Evolutionary conservation across 2,797 vertebrate genomes (phyloP).

Genomic region (Thaleichthys pacificus): DNA sequence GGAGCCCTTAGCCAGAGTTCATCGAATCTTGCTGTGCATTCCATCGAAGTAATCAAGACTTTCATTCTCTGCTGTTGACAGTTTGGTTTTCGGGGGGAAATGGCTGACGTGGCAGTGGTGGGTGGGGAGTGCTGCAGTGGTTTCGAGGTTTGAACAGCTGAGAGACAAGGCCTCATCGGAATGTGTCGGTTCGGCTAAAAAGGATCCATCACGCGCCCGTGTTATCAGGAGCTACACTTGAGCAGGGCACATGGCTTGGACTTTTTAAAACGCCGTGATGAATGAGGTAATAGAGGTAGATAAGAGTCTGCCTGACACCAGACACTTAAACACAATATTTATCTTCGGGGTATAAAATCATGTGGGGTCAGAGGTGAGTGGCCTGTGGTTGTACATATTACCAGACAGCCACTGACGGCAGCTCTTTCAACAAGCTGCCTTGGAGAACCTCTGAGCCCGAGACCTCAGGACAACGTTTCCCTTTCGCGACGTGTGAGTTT

Average conservation of each 20-base stretch:
- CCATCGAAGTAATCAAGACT: no score
- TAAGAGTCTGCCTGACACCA: slow-evolving; percentile 69
- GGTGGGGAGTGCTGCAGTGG: slow-evolving; percentile 26
- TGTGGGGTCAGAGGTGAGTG: slow-evolving; percentile 66
- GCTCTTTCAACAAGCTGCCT: slow-evolving; percentile 43
- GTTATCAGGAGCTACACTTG: slow-evolving; percentile 68
- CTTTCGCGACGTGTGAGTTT: slow-evolving; percentile 1
- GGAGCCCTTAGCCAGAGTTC: neutral
- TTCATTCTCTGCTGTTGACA: neutral
- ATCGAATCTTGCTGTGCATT: neutral
- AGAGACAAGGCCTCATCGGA: slow-evolving; percentile 52
- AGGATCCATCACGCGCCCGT: slow-evolving; percentile 62
- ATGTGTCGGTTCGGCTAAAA: slow-evolving; percentile 61
- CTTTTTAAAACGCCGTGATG: slow-evolving; percentile 75
- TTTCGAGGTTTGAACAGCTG: slow-evolving; percentile 33
- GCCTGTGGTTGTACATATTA: slow-evolving; percentile 55
- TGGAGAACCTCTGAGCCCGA: slow-evolving; percentile 17
- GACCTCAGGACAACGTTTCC: slow-evolving; percentile 27
- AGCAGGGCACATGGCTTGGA: slow-evolving; percentile 52
- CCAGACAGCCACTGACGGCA: slow-evolving; percentile 55
- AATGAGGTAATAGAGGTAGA: slow-evolving; percentile 74
- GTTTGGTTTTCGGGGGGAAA: neutral
- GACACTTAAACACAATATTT: slow-evolving; percentile 77
- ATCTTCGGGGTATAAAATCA: slow-evolving; percentile 75
- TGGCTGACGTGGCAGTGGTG: slow-evolving; percentile 4